Evolutionary conservation across 2,797 vertebrate species (phyloP), one percentile per base, ranked within the genome.

Genomic region (Sciurus carolinensis): DNA sequence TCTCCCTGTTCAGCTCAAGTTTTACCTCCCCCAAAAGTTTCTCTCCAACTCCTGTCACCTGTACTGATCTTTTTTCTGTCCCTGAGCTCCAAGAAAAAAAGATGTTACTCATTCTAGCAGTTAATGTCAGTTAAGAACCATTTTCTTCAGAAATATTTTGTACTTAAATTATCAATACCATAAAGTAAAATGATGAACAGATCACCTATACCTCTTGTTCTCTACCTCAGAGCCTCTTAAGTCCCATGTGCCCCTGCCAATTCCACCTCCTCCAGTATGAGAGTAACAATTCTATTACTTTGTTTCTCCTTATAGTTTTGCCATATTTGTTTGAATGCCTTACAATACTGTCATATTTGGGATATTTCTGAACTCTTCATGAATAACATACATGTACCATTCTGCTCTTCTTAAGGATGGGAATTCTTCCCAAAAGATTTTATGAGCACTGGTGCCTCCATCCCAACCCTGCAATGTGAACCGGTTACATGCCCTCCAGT

Each of bases 391-490:
- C 4, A 39, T 0, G 11, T 13, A 57, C 30, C 18, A 22, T 36
- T 73, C 84, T 24, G 67, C 47, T 72, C 59, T 57, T n/a, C 52
- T 47, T 57, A n/a, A 0, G 0, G 7, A 18, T 12, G 82, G 79
- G 44, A 42, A 44, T 18, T 88, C 92, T 72, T 77, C n/a, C 54
- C 10, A 5, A 30, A 0, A 1, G 50, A 30, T 18, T 5, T 57
- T 30, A 15, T 36, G 9, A n/a, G 50, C 36, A 44, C 12, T 42
- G 12, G 72, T 44, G 18, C 44, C 50, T 33, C 73, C 30, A 36
- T 7, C n/a, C 26, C 50, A 0, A 28, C 9, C 0, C 15, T 9
- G 7, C 3, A 33, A 6, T n/a, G 9, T 69, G 2, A 79, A 76
- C 0, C 28, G 22, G 2, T 15, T 7, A 44, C 26, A 36, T 1